phyloP scores from a whole-genome alignment of 1,140 invertebrate genomes.

The Physella acuta region DNA sequence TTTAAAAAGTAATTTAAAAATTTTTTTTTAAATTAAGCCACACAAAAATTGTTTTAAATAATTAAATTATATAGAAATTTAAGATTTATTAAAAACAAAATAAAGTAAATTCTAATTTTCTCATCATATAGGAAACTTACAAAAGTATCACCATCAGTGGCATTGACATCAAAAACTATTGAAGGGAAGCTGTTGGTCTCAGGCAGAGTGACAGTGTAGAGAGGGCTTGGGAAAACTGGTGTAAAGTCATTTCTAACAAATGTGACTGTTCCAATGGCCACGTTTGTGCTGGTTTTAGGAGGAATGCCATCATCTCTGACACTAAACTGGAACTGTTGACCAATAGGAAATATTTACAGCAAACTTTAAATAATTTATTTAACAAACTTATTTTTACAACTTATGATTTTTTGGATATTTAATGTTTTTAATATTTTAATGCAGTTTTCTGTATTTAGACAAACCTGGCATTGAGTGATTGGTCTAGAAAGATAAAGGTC shows the following conservation, averaged over 20 bases:
- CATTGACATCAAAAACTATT: constrained; percentile 13
- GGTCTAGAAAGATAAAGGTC: constrained; percentile 9
- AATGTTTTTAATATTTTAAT: background rate
- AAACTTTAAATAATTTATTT: too few relatives aligned
- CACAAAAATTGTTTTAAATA: too few relatives aligned
- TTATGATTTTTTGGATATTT: background rate
- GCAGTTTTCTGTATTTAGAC: too few relatives aligned
- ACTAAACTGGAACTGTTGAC: constrained; percentile 1
- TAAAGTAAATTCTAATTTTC: too few relatives aligned
- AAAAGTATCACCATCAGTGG: constrained; percentile 16
- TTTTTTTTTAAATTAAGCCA: too few relatives aligned
- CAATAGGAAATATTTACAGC: constrained; percentile 3
- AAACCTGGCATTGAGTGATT: background rate
- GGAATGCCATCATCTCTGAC: constrained; percentile 10
- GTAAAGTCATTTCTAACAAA: constrained; percentile 19
- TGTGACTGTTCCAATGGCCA: background rate
- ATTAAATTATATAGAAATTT: too few relatives aligned
- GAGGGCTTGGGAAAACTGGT: background rate
- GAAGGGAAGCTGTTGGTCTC: background rate
- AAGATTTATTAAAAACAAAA: too few relatives aligned
- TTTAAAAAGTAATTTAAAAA: too few relatives aligned
- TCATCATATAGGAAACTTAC: too few relatives aligned
- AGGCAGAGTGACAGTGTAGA: background rate
- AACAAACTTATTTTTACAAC: background rate
- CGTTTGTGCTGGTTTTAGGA: background rate